Evolutionary conservation across 2,888 invertebrate genomes (phyloP), one percentile per base, ranked within the genome.

Genomic region (Lomographa bimaculata): DNA sequence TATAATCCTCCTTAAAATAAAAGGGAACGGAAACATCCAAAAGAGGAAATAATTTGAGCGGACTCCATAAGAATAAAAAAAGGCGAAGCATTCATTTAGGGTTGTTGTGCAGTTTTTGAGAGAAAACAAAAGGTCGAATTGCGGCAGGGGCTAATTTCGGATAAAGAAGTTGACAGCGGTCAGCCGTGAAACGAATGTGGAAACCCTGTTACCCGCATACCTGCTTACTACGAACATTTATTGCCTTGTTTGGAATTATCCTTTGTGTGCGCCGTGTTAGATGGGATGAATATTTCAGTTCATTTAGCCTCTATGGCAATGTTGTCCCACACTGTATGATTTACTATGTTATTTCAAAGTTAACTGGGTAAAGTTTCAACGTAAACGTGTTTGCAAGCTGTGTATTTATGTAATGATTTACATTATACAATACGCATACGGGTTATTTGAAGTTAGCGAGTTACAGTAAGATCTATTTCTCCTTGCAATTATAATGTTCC

Each of bases 101-200:
- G 39, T 36, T 39, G 43, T 42, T 50, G 47, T 50, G 54, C 52
- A 50, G 50, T 55, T 55, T 55, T 54, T 55, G 39, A 39, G 39
- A 26, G 42, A 36, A 42, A 52, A 57, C 55, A 50, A 54, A 54
- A 42, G 49, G 55, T 49, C 33, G 50, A 49, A 54, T 54, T 51
- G 51, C 51, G 51, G 50, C 37, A 27, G 34, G 53, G 43, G 54
- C 49, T 54, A 49, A 55, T 57, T 57, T 52, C 26, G 54, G 48
- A 48, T 54, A 46, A 52, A 56, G 50, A 54, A 56, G 48, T 54
- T 57, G 55, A 56, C 57, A 52, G 54, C 54, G 55, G 57, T 50
- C 50, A 51, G 39, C 38, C 54, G 51, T 54, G 54, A 51, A 54
- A 54, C 49, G 47, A 47, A 54, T 49, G 51, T 47, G 43, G 30